Percentiles rank a stretch among this genome's conserved stretches.
phyloP scores from a whole-genome alignment of 2,797 vertebrate genomes.

The Antennarius maculatus region DNA sequence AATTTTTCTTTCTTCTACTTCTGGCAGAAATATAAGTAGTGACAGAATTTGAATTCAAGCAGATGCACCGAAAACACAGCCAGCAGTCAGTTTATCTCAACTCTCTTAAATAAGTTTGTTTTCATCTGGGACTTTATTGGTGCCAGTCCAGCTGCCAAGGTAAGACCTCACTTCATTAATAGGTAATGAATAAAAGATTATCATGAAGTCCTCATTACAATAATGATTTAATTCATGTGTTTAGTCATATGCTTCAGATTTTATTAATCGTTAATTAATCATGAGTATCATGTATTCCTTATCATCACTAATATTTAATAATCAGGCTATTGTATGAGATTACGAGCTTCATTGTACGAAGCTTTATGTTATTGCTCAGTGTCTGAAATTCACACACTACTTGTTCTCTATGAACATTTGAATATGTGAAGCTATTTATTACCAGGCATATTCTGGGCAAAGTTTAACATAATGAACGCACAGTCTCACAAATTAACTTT shows the following conservation, averaged over 20 bases:
- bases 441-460: no score
- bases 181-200: neutral
- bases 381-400: no score
- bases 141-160: constrained; percentile 34
- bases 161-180: constrained; percentile 39
- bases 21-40: constrained; percentile 51
- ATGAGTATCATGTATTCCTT: no score
- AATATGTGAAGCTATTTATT: no score
- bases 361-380: no score
- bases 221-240: neutral
- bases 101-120: neutral
- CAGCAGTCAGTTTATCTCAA: neutral
- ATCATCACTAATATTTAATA: no score
- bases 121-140: neutral
- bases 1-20: constrained; percentile 49
- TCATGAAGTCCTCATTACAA: neutral
- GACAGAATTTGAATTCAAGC: constrained; percentile 2
- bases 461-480: neutral
- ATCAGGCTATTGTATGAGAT: no score
- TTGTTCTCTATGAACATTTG: no score
- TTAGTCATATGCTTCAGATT: neutral
- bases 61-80: constrained; percentile 18
- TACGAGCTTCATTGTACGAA: no score
- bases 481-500: neutral
- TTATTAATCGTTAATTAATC: neutral